Evolutionary conservation across 1,140 invertebrate genomes (phyloP).

Genomic region (Temnothorax curvispinosus): DNA sequence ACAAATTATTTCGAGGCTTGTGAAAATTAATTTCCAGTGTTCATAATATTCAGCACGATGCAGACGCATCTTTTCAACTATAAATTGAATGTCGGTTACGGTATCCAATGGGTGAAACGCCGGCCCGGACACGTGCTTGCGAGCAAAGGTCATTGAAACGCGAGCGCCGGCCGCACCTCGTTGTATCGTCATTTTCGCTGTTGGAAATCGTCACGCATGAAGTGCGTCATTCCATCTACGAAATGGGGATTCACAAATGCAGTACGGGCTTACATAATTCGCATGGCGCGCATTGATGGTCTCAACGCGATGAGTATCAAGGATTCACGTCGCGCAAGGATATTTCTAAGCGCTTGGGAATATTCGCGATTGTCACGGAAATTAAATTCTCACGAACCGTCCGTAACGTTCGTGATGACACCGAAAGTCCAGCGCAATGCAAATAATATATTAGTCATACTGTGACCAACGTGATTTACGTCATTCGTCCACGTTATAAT

Average conservation of each 20-base stretch:
- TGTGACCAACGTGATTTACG: constrained; percentile 32
- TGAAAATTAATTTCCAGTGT: neutral
- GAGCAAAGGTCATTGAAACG: constrained; percentile 59
- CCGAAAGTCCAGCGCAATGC: constrained; percentile 1
- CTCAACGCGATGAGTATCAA: neutral
- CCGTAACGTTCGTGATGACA: constrained; percentile 17
- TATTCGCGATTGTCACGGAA: constrained; percentile 28
- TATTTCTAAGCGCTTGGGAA: constrained; percentile 21
- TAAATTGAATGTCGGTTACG: constrained; percentile 13
- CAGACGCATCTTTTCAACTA: neutral
- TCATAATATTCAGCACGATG: neutral
- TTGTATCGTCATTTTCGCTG: constrained; percentile 52
- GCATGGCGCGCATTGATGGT: neutral
- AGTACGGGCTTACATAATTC: constrained; percentile 15
- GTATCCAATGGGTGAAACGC: constrained; percentile 1
- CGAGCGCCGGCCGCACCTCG: constrained; percentile 36
- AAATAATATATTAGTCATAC: constrained; percentile 49
- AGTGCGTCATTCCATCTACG: constrained; percentile 37
- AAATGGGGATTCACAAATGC: constrained; percentile 32
- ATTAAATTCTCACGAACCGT: constrained; percentile 29
- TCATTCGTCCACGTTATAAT: constrained; percentile 26
- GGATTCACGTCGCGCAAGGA: constrained; percentile 1
- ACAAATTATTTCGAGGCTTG: neutral
- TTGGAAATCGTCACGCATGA: constrained; percentile 50
- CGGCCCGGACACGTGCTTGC: constrained; percentile 23